These are phyloP conservation scores for human (Homo sapiens) DNA, from an alignment of 2,113 vertebrate genomes.

Conservation along the genomic window DNA sequence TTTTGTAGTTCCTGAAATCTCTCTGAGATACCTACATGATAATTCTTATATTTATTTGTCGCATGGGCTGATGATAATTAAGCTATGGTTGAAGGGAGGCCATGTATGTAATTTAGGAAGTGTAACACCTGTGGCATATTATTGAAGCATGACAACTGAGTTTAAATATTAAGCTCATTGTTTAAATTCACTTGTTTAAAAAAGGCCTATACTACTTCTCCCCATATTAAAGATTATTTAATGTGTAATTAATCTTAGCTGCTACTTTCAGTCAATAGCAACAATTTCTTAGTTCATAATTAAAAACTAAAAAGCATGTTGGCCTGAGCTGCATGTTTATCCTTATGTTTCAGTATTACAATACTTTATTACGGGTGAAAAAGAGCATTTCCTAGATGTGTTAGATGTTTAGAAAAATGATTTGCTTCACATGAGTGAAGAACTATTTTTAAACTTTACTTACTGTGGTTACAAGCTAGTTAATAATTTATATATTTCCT, in stretches of 20 bases:
- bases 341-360: neutral
- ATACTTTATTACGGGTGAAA: neutral
- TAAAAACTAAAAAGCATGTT: neutral
- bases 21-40: neutral
- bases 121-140: neutral
- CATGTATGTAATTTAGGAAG: neutral
- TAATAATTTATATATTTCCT: neutral
- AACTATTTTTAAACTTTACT: neutral
- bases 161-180: neutral
- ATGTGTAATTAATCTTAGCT: slow-evolving; percentile 16
- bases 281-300: neutral
- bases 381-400: neutral
- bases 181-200: slow-evolving; percentile 37
- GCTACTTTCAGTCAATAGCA: neutral
- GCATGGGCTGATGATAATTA: neutral
- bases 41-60: slow-evolving; percentile 36
- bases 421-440: neutral
- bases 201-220: neutral
- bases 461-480: neutral
- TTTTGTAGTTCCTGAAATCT: neutral
- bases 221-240: slow-evolving; percentile 17
- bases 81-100: neutral
- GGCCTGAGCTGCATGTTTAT: neutral
- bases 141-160: neutral
- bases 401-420: neutral